phyloP scores from a whole-genome alignment of 2,888 invertebrate species.

The Dyspetes luteomarginatus region DNA sequence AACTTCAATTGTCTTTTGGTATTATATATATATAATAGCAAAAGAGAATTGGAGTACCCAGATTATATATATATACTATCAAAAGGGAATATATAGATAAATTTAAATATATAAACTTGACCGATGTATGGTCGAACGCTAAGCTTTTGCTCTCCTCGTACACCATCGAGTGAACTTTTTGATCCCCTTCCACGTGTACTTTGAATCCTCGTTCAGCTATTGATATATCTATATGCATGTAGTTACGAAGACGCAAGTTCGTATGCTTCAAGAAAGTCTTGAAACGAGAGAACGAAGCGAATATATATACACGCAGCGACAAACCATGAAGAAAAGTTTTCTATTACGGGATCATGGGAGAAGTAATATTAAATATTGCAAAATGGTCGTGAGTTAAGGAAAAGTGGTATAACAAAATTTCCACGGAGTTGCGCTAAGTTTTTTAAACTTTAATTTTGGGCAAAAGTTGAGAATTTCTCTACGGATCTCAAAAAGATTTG shows the following conservation, averaged over 20 bases:
- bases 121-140: background rate
- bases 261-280: background rate
- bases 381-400: conserved; percentile 3
- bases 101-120: background rate
- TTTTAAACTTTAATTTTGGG: background rate
- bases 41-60: too few species aligned
- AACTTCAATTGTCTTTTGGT: background rate
- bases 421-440: conserved; percentile 1
- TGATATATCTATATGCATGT: background rate
- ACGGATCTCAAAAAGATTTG: background rate
- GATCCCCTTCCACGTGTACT: conserved; percentile 26
- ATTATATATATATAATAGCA: conserved; percentile 4
- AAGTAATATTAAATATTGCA: conserved; percentile 54
- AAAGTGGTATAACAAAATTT: background rate
- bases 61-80: background rate
- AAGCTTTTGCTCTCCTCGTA: conserved; percentile 23
- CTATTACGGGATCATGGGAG: conserved; percentile 35
- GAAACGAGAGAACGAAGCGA: background rate
- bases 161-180: conserved; percentile 35
- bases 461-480: background rate
- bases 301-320: background rate
- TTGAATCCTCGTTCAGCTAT: background rate
- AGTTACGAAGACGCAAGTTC: background rate
- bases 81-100: background rate
- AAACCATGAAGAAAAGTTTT: conserved; percentile 37